A percentile compares a stretch with the other conserved stretches of the same genome.
phyloP scores from a whole-genome alignment of 1,140 invertebrate species.

The Caenorhabditis brenneri region DNA sequence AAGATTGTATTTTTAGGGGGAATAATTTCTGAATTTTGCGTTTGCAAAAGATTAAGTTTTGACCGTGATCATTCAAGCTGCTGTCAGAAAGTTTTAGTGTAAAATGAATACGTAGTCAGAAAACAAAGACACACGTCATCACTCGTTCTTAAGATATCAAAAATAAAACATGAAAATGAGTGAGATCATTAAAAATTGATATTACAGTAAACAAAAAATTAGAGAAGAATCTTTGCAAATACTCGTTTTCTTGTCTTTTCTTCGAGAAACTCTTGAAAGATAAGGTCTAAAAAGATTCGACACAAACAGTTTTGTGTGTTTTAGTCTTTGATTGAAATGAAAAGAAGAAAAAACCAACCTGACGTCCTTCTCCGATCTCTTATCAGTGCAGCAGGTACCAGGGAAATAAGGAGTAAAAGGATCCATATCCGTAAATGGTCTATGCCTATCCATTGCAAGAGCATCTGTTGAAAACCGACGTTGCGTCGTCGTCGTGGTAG shows the following conservation, averaged over 20 bases:
- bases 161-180: neutral
- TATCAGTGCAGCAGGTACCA: constrained; percentile 4
- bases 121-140: neutral
- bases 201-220: neutral
- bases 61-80: constrained; percentile 11
- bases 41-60: neutral
- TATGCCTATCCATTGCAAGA: constrained; percentile 42
- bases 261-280: neutral
- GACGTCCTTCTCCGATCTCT: constrained; percentile 18
- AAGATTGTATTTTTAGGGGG: neutral
- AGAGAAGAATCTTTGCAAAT: neutral
- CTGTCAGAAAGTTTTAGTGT: constrained; percentile 19
- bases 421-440: constrained; percentile 38
- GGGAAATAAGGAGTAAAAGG: constrained; percentile 11
- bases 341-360: neutral
- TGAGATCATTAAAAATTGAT: neutral
- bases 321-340: neutral
- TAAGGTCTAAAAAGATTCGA: neutral
- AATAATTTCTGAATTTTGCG: no score
- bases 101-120: neutral
- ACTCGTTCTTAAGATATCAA: neutral
- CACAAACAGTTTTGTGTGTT: constrained; percentile 6
- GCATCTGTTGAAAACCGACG: constrained; percentile 40
- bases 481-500: constrained; percentile 19
- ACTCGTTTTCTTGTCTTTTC: neutral